Conservation (phyloP, 2,113 vertebrate species). For the Dipodomys spectabilis region DNA sequence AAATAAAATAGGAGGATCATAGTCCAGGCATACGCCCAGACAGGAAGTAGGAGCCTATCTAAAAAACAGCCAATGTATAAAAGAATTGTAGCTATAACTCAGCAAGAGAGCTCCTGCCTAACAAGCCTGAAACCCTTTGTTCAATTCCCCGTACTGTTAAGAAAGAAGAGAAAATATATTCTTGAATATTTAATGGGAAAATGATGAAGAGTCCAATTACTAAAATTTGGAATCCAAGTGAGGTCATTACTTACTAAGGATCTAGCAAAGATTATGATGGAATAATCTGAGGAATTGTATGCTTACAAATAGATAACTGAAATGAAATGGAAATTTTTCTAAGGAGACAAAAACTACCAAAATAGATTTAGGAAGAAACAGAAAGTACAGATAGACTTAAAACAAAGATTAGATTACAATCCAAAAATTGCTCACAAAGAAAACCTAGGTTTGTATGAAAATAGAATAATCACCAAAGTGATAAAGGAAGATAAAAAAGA, state of each 20-base stretch:
- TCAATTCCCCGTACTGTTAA: no score
- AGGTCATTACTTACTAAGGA: background rate
- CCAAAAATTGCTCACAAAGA: constrained; percentile 15
- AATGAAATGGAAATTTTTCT: background rate
- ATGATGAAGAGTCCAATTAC: constrained; percentile 21
- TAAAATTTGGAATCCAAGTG: constrained; percentile 35
- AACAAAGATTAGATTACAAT: constrained; percentile 42
- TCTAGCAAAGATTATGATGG: constrained; percentile 1
- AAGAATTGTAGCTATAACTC: no score
- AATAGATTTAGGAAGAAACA: constrained; percentile 21
- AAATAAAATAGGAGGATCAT: no score
- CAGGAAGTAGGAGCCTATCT: no score
- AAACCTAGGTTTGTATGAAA: background rate
- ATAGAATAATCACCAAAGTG: no score
- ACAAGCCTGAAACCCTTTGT: no score
- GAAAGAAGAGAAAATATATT: background rate
- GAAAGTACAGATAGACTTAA: background rate
- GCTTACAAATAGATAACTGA: background rate
- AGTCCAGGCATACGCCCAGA: no score
- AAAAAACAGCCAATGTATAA: no score
- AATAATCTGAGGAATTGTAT: background rate
- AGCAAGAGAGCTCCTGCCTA: no score
- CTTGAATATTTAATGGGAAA: constrained; percentile 37
- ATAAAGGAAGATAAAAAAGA: no score
- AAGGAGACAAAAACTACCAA: background rate